Percentiles rank a stretch among this genome's conserved stretches.
Conservation (phyloP, 2,888 invertebrate genomes). For the Ophion costatus region DNA sequence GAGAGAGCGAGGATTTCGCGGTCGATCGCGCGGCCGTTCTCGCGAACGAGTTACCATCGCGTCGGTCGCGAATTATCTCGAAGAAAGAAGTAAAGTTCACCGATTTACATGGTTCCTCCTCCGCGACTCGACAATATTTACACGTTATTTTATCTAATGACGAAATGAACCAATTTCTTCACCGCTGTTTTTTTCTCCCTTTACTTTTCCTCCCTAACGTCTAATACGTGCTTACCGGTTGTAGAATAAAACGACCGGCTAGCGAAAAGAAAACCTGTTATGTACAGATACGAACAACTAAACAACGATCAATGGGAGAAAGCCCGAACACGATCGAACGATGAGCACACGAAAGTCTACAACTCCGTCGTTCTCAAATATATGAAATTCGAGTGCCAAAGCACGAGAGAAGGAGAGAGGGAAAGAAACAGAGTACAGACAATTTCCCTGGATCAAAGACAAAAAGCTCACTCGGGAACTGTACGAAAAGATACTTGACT, state of each 20-base stretch:
- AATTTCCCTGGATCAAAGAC: background rate
- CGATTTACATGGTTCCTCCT: slow-evolving; percentile 25
- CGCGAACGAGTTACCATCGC: background rate
- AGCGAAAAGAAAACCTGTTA: slow-evolving; percentile 59
- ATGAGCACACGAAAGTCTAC: slow-evolving; percentile 16
- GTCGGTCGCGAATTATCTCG: background rate
- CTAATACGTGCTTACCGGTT: slow-evolving; percentile 60
- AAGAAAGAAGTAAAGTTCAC: slow-evolving; percentile 19
- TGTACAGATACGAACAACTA: slow-evolving; percentile 71
- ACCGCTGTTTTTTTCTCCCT: slow-evolving; percentile 20
- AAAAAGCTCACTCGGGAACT: background rate
- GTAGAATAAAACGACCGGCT: slow-evolving; percentile 66
- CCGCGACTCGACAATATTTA: slow-evolving; percentile 56
- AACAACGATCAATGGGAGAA: slow-evolving; percentile 57
- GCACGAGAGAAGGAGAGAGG: slow-evolving; percentile 4
- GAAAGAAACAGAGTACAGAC: background rate
- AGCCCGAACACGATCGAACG: slow-evolving; percentile 36
- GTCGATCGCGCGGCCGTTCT: slow-evolving; percentile 15
- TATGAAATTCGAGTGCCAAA: slow-evolving; percentile 9
- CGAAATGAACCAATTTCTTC: slow-evolving; percentile 54
- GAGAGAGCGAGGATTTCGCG: slow-evolving; percentile 14
- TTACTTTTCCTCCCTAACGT: slow-evolving; percentile 36
- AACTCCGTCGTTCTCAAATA: slow-evolving; percentile 22
- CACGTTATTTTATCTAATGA: slow-evolving; percentile 62
- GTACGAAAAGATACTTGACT: slow-evolving; percentile 10